Conservation (phyloP, 2,113 vertebrate species). For the Deroptyus accipitrinus region DNA sequence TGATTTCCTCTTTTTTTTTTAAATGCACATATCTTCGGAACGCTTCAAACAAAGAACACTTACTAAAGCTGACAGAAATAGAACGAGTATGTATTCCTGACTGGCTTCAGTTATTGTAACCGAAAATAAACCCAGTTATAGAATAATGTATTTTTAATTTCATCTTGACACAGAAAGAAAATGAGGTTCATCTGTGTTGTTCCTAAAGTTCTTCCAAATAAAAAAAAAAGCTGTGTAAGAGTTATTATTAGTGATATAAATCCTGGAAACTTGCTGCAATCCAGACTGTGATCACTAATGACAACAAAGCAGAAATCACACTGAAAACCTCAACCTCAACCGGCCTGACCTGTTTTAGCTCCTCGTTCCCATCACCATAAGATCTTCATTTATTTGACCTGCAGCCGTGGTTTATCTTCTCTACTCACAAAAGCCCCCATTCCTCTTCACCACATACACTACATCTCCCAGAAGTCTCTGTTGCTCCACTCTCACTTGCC, state of each 20-base stretch:
- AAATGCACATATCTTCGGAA: background rate
- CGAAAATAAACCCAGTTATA: background rate
- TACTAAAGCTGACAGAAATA: background rate
- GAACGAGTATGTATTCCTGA: background rate
- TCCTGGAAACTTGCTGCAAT: background rate
- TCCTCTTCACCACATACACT: background rate
- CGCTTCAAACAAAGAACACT: background rate
- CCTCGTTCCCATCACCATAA: background rate
- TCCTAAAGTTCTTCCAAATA: background rate
- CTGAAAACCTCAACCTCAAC: background rate
- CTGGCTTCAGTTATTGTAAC: background rate
- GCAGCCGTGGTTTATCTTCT: background rate
- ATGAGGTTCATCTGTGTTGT: background rate
- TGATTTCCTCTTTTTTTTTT: background rate
- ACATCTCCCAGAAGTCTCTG: background rate
- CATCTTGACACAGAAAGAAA: slow-evolving; percentile 1
- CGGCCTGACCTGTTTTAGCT: background rate
- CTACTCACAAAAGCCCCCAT: background rate
- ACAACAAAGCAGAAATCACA: background rate
- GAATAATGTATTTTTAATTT: slow-evolving; percentile 28
- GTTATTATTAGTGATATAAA: slow-evolving; percentile 23
- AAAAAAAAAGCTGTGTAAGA: background rate
- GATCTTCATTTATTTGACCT: background rate
- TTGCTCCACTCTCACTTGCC: background rate
- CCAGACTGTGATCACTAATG: background rate